Base-by-base conservation (phyloP, 2,888 invertebrate species). In the Oligia fasciuncula region DNA sequence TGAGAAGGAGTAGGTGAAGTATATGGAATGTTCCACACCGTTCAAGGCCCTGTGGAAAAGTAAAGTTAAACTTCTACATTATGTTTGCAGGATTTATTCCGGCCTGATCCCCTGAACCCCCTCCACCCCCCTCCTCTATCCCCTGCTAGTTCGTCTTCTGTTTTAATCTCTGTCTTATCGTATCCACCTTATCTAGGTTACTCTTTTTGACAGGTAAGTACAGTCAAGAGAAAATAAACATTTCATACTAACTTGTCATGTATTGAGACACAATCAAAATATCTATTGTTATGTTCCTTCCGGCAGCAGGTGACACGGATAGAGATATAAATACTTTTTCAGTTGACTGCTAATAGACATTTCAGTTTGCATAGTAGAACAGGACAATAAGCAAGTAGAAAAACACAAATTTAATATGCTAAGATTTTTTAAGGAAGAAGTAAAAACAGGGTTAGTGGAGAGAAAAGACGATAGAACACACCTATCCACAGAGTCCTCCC, bases 1-100 rank as follows among this genome's bases (percentile, higher is more conserved):
- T 0, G 92, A 91, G 82, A 97, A 97, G 0, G 97, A 97, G 29
- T 94, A 97, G 5, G 95, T 95, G 86, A 97, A 97, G 89, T 97
- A 97, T 5, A 97, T 79, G 0, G 92, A 87, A 69, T 94, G 93
- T 13, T 96, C 88, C 0, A 93, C 70, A 11, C 92, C 92, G 49
- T 89, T 84, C 0, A 90, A 74, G 0, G 87, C 79, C 9, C 93
- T 94, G 91, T 35, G 14, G 40, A 63, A 62, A 62, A 54, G 0
- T 0, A 54, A 63, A 66, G 49, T 40, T n/a, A 71, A 40, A 62
- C 1, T n/a, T 9, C 57, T 40, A 40, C 40, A 40, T 29, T 40
- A 19, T 43, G 9, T 40, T 71, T 71, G 8, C 6, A 29, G 11
- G 5, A 40, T 40, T 40, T 40, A 40, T 40, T 40, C 40, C 40